Evolutionary conservation across 2,888 invertebrate species (phyloP), one percentile per base, ranked within the genome.

Genomic region (Sphaeridia pumilis): DNA sequence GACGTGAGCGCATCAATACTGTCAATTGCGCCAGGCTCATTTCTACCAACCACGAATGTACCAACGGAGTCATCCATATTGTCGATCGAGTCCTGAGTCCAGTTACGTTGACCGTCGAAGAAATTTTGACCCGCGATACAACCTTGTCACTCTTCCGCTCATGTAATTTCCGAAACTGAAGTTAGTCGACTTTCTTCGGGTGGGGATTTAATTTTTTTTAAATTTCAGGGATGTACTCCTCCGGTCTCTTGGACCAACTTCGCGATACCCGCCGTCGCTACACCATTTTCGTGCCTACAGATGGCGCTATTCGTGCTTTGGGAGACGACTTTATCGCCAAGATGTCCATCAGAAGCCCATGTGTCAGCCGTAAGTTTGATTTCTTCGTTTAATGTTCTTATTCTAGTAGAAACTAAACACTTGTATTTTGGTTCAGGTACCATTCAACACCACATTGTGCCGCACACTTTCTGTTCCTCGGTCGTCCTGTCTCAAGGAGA

Each of bases 21-120:
- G 82, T 79, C 10, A 84, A 84, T 68, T 84, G 84, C 68, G 78
- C 78, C 21, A 75, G 75, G 46, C 70, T 84, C 28, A 73, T 72
- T 31, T 76, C 76, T 55, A 70, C 75, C 26, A 80, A 84, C 68
- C 76, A 78, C 63, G 70, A 77, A 49, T 78, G 82, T 1, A 75
- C 75, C 38, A 80, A 81, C 66, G 83, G 82, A 17, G 74, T 83
- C 49, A 74, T 83, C 14, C 82, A 84, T 67, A 71, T 79, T 1
- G 71, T 82, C 17, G 76, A 77, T 44, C 73, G 76, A n/a, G 76
- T 82, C 3, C 70, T 83, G 42, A 69, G 71, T 43, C 78, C 79
- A 1, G 74, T 77, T 7, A 74, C 70, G 27, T 72, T 75, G 57
- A 74, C 73, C 42, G 69, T 82, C 2, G 72, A 75, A 65, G 77